These are phyloP conservation scores for Riparia riparia DNA, from an alignment of 2,113 vertebrate genomes.

Conservation along the genomic window DNA sequence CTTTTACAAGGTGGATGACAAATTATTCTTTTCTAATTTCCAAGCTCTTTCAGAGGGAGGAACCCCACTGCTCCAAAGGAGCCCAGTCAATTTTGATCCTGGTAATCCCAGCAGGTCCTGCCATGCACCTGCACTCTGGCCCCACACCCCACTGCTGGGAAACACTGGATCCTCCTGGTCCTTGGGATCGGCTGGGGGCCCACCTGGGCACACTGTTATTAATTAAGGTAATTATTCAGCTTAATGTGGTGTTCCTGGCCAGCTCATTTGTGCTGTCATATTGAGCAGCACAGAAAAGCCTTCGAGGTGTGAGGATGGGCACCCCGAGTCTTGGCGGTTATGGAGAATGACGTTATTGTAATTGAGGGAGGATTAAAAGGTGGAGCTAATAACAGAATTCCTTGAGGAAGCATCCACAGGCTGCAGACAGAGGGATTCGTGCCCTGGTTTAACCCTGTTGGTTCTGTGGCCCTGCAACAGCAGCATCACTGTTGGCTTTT, in stretches of 20 bases:
- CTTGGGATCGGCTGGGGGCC: neutral
- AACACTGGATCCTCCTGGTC: neutral
- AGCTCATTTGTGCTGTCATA: neutral
- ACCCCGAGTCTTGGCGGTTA: neutral
- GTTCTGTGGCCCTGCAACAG: neutral
- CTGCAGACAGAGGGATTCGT: neutral
- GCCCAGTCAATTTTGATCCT: neutral
- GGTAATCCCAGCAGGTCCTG: neutral
- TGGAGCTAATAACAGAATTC: neutral
- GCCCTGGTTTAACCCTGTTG: neutral
- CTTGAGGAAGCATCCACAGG: neutral
- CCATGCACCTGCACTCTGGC: neutral
- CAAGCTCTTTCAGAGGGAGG: neutral
- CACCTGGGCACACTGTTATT: neutral
- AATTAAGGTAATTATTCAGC: slow-evolving; percentile 31
- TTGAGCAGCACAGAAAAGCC: neutral
- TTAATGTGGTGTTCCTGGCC: neutral
- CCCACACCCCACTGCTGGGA: neutral
- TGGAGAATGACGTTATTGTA: neutral
- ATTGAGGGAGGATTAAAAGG: slow-evolving; percentile 16
- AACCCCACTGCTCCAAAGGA: neutral
- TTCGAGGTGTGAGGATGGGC: neutral
- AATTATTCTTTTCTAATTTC: neutral
- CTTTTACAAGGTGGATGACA: neutral
- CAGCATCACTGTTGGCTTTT: neutral